phyloP scores from a whole-genome alignment of 2,888 invertebrate genomes.

The Mycalesis mineus region DNA sequence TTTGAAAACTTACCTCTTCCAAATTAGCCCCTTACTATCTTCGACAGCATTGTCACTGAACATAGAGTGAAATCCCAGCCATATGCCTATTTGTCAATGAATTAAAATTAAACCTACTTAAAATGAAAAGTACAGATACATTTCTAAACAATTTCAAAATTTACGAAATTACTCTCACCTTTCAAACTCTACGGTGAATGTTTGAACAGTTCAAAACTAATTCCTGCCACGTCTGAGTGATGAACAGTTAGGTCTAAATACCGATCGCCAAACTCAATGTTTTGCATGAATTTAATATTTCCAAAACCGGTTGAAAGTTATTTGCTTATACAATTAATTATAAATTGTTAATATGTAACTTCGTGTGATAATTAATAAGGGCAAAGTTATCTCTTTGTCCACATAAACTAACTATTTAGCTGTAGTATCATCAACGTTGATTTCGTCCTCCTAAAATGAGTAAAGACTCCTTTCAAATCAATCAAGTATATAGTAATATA shows the following conservation, averaged over 20 bases:
- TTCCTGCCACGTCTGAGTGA: slow-evolving; percentile 6
- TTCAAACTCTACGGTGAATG: not conserved
- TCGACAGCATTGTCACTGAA: too few species aligned
- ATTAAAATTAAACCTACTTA: too few species aligned
- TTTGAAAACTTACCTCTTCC: too few species aligned
- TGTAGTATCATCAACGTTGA: too few species aligned
- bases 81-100: too few species aligned
- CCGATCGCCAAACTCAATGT: not conserved
- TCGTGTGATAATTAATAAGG: not conserved
- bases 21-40: too few species aligned
- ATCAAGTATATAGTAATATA: too few species aligned
- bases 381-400: too few species aligned
- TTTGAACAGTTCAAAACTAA: slow-evolving; percentile 8
- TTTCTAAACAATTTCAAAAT: not conserved
- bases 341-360: not conserved
- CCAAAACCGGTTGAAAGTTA: not conserved
- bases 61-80: too few species aligned
- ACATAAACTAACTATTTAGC: too few species aligned
- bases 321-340: not conserved
- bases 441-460: too few species aligned
- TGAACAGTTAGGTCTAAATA: slow-evolving; percentile 1
- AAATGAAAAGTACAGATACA: not conserved
- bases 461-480: too few species aligned
- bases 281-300: not conserved
- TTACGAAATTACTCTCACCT: not conserved